Conservation (phyloP, 2,888 invertebrate genomes). For the Nowickia ferox region DNA sequence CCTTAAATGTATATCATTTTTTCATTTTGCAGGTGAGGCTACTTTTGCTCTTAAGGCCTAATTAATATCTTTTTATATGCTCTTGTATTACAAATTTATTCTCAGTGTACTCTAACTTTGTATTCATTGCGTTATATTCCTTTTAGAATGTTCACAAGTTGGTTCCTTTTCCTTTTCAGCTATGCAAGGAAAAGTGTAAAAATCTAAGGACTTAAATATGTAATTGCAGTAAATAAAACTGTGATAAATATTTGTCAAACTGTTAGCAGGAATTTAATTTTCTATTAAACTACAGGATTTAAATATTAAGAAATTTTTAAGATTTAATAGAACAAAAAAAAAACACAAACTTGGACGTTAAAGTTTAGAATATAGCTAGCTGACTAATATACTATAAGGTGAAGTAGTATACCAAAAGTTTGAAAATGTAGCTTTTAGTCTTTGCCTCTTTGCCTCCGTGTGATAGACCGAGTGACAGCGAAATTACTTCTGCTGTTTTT, state of each 20-base stretch:
- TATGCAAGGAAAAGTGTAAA: not conserved
- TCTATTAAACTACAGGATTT: not conserved
- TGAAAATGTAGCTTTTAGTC: no score
- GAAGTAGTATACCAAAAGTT: no score
- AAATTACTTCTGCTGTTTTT: no score
- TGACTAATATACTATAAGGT: no score
- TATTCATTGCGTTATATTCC: conserved; percentile 13
- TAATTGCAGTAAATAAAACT: conserved; percentile 8
- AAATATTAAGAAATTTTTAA: no score
- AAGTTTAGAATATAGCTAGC: not conserved
- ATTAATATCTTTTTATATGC: not conserved
- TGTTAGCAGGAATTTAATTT: not conserved
- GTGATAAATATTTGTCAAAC: conserved; percentile 34
- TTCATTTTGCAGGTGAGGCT: no score
- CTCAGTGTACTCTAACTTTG: conserved; percentile 16
- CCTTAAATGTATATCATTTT: no score
- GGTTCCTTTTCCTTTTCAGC: conserved; percentile 10
- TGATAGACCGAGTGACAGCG: no score
- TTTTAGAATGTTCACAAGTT: conserved; percentile 38
- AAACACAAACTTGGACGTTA: no score
- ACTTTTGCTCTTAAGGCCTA: not conserved
- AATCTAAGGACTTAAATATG: conserved; percentile 50
- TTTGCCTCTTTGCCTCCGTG: no score
- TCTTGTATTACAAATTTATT: not conserved
- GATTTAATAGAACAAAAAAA: not conserved